A percentile compares a stretch with the other conserved stretches of the same genome.
phyloP scores from a whole-genome alignment of 2,113 vertebrate species.

The Malurus elegans region DNA sequence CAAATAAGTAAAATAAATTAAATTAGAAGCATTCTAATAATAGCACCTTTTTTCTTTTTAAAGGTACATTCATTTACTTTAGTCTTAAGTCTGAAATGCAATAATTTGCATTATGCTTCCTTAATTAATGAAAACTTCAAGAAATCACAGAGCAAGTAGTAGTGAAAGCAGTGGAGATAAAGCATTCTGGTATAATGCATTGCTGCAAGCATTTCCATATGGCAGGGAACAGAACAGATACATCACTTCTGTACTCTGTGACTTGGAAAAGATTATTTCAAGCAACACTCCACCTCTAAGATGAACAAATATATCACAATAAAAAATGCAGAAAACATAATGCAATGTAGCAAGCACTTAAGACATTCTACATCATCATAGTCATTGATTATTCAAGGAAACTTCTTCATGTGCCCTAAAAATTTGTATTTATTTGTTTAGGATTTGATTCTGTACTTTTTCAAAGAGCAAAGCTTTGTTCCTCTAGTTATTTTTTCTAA shows the following conservation, averaged over 20 bases:
- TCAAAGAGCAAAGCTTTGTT: not conserved
- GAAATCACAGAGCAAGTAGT: not conserved
- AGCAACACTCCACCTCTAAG: not conserved
- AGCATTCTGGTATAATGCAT: not conserved
- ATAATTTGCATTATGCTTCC: not conserved
- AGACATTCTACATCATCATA: not conserved
- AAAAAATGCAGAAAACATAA: not conserved
- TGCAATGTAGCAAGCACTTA: not conserved
- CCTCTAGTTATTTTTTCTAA: not conserved
- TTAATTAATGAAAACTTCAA: slow-evolving; percentile 6
- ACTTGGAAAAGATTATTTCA: not conserved
- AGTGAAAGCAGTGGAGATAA: not conserved
- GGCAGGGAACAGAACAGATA: not conserved
- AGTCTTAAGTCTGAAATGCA: not conserved
- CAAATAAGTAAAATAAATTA: slow-evolving; percentile 38
- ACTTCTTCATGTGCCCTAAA: not conserved
- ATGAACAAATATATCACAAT: not conserved
- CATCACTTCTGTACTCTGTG: not conserved
- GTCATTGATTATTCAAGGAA: not conserved
- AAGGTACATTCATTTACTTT: not conserved
- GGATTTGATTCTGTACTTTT: not conserved
- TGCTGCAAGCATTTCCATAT: not conserved
- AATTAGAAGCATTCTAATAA: not conserved
- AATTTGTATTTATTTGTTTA: not conserved
- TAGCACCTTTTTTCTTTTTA: not conserved